Percentiles rank a stretch among this genome's conserved stretches.
phyloP scores from a whole-genome alignment of 2,888 invertebrate genomes.

The Clostera curtula region DNA sequence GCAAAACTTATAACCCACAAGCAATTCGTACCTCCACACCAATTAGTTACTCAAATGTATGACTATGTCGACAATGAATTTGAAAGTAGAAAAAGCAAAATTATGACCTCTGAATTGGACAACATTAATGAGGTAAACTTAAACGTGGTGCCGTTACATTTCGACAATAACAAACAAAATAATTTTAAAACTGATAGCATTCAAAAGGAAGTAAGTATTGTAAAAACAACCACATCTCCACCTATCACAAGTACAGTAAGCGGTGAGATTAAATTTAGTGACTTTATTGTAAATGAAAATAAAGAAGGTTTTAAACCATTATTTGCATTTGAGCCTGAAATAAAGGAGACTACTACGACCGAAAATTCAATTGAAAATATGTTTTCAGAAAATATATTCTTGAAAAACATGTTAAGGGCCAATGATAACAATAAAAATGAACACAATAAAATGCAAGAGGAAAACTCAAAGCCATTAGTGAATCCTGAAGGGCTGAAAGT shows the following conservation, averaged over 20 bases:
- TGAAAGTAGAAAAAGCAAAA: conserved; percentile 29
- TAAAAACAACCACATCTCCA: conserved; percentile 21
- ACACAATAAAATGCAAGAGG: conserved; percentile 19
- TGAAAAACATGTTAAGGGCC: conserved; percentile 44
- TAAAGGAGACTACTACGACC: conserved; percentile 23
- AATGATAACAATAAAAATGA: conserved; percentile 22
- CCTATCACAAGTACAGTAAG: conserved; percentile 19
- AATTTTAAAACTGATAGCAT: conserved; percentile 16
- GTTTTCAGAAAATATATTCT: conserved; percentile 51
- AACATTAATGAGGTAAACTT: conserved; percentile 9
- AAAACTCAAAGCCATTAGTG: conserved; percentile 19
- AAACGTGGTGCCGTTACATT: conserved; percentile 19
- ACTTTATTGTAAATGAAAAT: conserved; percentile 28
- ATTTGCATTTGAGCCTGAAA: conserved; percentile 16
- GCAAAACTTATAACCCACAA: conserved; percentile 40
- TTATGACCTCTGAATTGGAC: conserved; percentile 15
- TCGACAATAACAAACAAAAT: conserved; percentile 11
- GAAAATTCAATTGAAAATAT: conserved; percentile 42
- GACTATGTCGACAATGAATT: conserved; percentile 41
- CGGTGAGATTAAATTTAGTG: conserved; percentile 26
- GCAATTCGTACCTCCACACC: conserved; percentile 39
- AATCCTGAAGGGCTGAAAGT: conserved; percentile 30
- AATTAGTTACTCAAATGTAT: conserved; percentile 45
- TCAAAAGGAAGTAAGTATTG: conserved; percentile 20
- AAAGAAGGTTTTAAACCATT: conserved; percentile 36